These are phyloP conservation scores for Thermophis baileyi DNA, from an alignment of 2,113 vertebrate genomes.

Conservation along the genomic window DNA sequence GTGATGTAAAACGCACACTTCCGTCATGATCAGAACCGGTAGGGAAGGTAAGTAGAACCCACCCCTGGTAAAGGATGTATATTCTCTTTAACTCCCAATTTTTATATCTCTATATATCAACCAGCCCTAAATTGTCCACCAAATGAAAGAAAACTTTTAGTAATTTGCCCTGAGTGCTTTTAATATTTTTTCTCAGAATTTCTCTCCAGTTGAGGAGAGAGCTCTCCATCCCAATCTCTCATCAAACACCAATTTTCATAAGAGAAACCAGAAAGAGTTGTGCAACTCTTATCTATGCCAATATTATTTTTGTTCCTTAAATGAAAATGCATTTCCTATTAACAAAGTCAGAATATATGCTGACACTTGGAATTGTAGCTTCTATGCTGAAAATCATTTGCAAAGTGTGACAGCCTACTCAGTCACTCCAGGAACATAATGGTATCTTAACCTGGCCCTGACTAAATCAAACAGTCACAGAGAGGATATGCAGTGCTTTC, in stretches of 20 bases:
- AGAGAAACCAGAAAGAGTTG: background rate
- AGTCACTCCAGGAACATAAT: background rate
- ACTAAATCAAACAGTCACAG: background rate
- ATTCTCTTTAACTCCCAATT: background rate
- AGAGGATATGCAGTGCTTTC: background rate
- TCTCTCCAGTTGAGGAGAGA: background rate
- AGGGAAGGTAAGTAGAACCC: no score
- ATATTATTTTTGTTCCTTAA: fast-evolving
- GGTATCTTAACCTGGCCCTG: background rate
- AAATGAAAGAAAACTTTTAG: background rate
- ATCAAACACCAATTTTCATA: background rate
- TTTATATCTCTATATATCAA: background rate
- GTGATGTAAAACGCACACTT: no score
- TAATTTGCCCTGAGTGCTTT: background rate
- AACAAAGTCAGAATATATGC: background rate
- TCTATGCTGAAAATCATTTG: background rate
- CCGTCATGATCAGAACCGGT: no score
- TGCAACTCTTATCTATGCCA: background rate
- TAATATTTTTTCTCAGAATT: background rate
- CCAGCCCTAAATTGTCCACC: background rate
- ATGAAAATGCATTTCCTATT: background rate
- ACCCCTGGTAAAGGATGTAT: no score
- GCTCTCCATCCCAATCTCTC: background rate
- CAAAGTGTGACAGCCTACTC: background rate
- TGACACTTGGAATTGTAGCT: background rate